Evolutionary conservation across 2,113 vertebrate genomes (phyloP).

Genomic region (Neodontobutis hainanensis): DNA sequence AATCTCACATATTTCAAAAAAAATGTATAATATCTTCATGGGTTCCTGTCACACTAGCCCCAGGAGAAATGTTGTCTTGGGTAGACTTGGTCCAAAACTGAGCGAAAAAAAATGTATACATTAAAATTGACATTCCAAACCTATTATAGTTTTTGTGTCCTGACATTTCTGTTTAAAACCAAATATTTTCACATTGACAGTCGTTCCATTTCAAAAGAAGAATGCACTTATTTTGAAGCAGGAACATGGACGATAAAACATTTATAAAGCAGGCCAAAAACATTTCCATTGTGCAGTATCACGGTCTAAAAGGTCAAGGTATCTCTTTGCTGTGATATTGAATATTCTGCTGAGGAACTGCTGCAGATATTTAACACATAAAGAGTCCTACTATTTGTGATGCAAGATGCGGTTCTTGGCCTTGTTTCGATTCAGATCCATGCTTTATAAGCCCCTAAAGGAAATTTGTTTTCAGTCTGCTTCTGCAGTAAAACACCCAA

Average conservation of each 20-base stretch:
- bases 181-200: too few species aligned
- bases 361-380: constrained; percentile 21
- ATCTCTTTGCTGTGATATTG: constrained; percentile 8
- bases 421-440: constrained; percentile 39
- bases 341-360: constrained; percentile 23
- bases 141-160: too few species aligned
- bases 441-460: constrained; percentile 43
- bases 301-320: constrained; percentile 27
- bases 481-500: constrained; percentile 50
- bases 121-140: too few species aligned
- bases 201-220: too few species aligned
- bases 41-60: too few species aligned
- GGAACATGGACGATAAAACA: neutral
- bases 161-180: too few species aligned
- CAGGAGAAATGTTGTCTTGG: too few species aligned
- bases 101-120: too few species aligned
- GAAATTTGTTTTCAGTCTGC: constrained; percentile 48
- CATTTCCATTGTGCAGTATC: neutral
- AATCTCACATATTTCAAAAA: too few species aligned
- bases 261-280: neutral
- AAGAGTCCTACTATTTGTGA: constrained; percentile 33
- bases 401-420: constrained; percentile 24
- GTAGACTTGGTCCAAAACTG: too few species aligned
- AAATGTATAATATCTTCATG: too few species aligned
- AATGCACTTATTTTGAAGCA: too few species aligned